Evolutionary conservation across 2,888 invertebrate genomes (phyloP).

Genomic region (Saturnia pavonia): DNA sequence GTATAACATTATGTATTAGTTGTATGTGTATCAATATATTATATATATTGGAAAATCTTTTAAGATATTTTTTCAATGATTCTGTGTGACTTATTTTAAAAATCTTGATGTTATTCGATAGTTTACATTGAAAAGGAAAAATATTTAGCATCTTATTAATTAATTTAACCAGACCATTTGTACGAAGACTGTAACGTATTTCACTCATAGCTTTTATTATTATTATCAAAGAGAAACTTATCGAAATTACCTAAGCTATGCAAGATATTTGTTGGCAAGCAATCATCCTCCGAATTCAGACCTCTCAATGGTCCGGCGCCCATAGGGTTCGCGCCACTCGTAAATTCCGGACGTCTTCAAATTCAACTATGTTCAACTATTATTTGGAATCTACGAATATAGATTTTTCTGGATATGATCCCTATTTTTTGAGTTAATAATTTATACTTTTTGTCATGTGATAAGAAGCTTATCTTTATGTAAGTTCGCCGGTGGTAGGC

Average conservation of each 20-base stretch:
- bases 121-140: too few relatives aligned
- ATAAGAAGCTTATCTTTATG: too few relatives aligned
- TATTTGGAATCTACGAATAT: slow-evolving; percentile 53
- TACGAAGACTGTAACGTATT: background rate
- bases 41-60: too few relatives aligned
- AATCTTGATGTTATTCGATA: too few relatives aligned
- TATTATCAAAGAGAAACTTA: slow-evolving; percentile 17
- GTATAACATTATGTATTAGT: too few relatives aligned
- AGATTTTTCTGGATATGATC: slow-evolving; percentile 41
- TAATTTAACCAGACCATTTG: background rate
- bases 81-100: too few relatives aligned
- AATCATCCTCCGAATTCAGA: slow-evolving; percentile 63
- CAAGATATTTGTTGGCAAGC: slow-evolving; percentile 65
- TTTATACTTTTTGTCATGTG: too few relatives aligned
- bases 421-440: background rate
- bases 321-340: slow-evolving; percentile 74
- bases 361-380: slow-evolving; percentile 80
- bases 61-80: too few relatives aligned
- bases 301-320: slow-evolving; percentile 67
- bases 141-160: too few relatives aligned
- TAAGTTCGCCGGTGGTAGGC: too few relatives aligned
- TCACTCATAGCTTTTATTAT: background rate
- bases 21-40: too few relatives aligned
- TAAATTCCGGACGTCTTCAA: slow-evolving; percentile 78
- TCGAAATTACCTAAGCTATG: slow-evolving; percentile 22